A percentile compares a stretch with the other conserved stretches of the same genome.
Evolutionary conservation across 2,797 vertebrate species (phyloP).

Genomic region (Danio albolineatus): DNA sequence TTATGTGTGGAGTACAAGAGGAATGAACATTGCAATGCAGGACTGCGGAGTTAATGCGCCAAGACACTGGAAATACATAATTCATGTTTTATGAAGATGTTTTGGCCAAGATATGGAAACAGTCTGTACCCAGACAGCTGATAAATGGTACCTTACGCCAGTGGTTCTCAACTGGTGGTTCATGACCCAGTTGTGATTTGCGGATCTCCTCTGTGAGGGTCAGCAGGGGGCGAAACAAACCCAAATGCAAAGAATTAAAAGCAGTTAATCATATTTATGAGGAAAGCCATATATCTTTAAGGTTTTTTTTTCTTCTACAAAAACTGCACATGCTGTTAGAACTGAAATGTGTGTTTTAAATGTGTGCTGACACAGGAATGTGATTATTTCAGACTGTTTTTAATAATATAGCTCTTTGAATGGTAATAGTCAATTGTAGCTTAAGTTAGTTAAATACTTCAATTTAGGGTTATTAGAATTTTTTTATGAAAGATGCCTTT

Average conservation of each 20-base stretch:
- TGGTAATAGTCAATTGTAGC: too few relatives aligned
- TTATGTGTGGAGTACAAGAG: background rate
- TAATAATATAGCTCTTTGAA: too few relatives aligned
- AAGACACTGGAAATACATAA: slow-evolving; percentile 35
- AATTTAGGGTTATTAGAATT: too few relatives aligned
- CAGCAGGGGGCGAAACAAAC: background rate
- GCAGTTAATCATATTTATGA: background rate
- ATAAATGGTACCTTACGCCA: slow-evolving; percentile 24
- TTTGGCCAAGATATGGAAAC: slow-evolving; percentile 20
- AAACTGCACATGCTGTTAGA: background rate
- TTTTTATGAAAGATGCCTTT: too few relatives aligned
- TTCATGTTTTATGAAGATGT: slow-evolving; percentile 44
- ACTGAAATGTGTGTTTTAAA: background rate
- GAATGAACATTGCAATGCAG: slow-evolving; percentile 28
- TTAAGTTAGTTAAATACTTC: too few relatives aligned
- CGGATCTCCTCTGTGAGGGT: background rate
- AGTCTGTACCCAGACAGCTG: slow-evolving; percentile 8
- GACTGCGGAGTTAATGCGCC: slow-evolving; percentile 23
- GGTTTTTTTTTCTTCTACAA: background rate
- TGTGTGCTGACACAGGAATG: too few relatives aligned
- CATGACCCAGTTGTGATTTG: background rate
- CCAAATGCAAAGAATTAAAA: background rate
- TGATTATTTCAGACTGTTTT: background rate
- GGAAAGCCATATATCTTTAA: background rate
- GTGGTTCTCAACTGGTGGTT: background rate